Base-by-base conservation (phyloP, 2,888 invertebrate genomes). In the Drosophila putrida region DNA sequence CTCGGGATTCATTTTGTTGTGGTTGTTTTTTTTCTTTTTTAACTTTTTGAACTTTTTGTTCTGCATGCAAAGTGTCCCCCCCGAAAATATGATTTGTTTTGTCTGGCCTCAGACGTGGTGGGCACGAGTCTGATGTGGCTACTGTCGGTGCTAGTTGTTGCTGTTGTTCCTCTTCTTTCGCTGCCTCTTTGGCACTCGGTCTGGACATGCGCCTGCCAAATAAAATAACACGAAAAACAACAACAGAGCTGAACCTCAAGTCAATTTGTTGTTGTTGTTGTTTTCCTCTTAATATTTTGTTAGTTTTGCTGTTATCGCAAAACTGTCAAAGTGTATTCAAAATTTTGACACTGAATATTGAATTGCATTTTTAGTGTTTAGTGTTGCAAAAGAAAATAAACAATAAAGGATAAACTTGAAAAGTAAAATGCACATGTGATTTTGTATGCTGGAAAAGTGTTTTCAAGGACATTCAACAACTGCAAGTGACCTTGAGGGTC, bases 51-150 rank as follows among this genome's bases (percentile, higher is more conserved):
- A 41, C 38, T 70, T 46, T 44, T 58, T 43, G 62, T 71, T 57
- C 68, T 74, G 82, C 36, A 28, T 43, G 35, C 41, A 8, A 6
- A 51, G 51, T 58, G 47, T 49, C 47, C 75, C 58, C 38, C 69
- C 66, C 51, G 73, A 69, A 53, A 75, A 71, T 80, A 75, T 77
- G 75, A 79, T 85, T 90, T 88, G 90, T 88, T 90, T 81, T 88
- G 89, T 87, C 90, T 90, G 90, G 82, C 61, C 35, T 47, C 63
- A 58, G 65, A 66, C 57, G 43, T 51, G 63, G 15, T 57, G 55
- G 65, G 46, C 59, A 41, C 61, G 60, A 47, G 61, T 50, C 55
- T 41, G 39, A 11, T 43, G 35, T 35, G 33, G 65, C 47, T 36
- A 50, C 53, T 49, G 41, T 35, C 13, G 1, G 9, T 49, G 13